A percentile compares a stretch with the other conserved stretches of the same genome.
phyloP scores from a whole-genome alignment of 2,113 vertebrate genomes.

The Gnathonemus longibarbis region DNA sequence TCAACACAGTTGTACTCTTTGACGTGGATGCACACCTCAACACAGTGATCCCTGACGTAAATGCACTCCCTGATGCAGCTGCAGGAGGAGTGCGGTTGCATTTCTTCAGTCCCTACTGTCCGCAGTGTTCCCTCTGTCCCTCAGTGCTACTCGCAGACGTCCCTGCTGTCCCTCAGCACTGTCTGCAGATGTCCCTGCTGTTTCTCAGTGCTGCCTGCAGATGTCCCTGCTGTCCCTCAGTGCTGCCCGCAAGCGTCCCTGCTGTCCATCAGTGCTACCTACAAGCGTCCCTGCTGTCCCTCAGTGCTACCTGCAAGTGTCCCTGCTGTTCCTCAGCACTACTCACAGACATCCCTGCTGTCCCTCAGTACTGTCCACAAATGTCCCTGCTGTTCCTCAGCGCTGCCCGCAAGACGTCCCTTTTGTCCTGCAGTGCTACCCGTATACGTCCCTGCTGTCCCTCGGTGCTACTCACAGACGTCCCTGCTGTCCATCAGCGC shows the following conservation, averaged over 20 bases:
- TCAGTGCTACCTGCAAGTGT: accelerated
- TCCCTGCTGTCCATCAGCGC: no score
- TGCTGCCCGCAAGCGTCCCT: accelerated
- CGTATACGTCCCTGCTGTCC: no score
- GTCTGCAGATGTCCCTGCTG: not conserved
- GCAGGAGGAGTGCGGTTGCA: not conserved
- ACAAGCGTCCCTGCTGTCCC: not conserved
- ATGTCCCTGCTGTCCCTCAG: not conserved
- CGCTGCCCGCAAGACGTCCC: no score
- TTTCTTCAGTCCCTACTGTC: not conserved
- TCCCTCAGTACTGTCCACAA: accelerated
- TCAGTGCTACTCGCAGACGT: no score
- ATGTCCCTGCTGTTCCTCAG: no score
- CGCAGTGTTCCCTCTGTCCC: not conserved
- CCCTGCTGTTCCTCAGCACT: not conserved
- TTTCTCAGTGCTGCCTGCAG: not conserved
- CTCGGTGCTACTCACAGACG: no score
- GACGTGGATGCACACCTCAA: no score
- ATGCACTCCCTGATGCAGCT: not conserved
- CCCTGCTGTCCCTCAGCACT: not conserved
- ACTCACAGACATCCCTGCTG: not conserved
- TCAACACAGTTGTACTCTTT: not conserved
- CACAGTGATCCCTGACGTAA: no score
- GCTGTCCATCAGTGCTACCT: accelerated
- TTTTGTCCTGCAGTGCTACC: no score